A percentile compares a stretch with the other conserved stretches of the same genome.
Evolutionary conservation across 2,888 invertebrate species (phyloP).

Genomic region (Coelogynopora nodosa): DNA sequence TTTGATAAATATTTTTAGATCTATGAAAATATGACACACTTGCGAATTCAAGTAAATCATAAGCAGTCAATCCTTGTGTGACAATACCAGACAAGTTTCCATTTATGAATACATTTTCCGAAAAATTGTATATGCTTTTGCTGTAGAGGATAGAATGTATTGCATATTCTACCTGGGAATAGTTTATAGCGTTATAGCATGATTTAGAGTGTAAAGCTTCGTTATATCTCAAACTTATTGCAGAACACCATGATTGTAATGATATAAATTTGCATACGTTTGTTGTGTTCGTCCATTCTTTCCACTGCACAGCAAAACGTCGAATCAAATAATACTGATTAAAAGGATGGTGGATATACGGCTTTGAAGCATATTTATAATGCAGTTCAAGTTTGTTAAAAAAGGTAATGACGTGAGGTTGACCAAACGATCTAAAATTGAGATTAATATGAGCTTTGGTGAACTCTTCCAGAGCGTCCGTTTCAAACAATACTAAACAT

Average conservation of each 20-base stretch:
- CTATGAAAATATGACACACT: not conserved
- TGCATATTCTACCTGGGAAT: not conserved
- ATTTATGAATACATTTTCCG: not conserved
- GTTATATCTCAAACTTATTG: not conserved
- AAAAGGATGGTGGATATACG: not conserved
- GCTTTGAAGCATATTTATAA: not conserved
- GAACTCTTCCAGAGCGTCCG: not conserved
- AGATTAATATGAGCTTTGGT: not conserved
- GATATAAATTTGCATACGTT: too few relatives aligned
- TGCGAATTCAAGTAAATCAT: not conserved
- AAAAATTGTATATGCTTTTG: not conserved
- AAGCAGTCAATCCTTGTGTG: not conserved
- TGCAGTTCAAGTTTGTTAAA: constrained; percentile 47
- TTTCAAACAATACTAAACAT: not conserved
- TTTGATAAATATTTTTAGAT: not conserved
- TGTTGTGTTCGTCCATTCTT: not conserved
- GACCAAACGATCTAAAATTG: not conserved
- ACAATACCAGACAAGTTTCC: not conserved
- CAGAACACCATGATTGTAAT: not conserved
- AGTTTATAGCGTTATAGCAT: not conserved
- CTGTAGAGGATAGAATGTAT: not conserved
- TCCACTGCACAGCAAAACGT: constrained; percentile 13
- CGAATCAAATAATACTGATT: not conserved
- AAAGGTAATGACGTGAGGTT: not conserved
- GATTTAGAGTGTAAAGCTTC: not conserved